These are phyloP conservation scores for Nesidiocoris tenuis DNA, from an alignment of 2,888 invertebrate species.

Conservation along the genomic window DNA sequence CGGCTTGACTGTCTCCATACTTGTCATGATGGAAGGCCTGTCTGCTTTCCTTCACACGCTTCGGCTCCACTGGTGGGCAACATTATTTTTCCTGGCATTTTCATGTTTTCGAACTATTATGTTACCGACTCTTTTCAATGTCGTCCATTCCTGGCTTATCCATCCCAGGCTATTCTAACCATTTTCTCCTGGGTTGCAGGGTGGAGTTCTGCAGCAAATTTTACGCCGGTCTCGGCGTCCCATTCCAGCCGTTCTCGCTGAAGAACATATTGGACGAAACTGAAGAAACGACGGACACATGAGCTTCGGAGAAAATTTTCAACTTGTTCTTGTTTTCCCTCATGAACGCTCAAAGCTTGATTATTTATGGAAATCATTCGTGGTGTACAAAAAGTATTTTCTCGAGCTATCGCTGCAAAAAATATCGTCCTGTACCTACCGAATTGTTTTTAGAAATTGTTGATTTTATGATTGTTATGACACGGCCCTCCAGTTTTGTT, in stretches of 20 bases:
- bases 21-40: conserved; percentile 87
- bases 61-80: conserved; percentile 73
- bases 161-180: too few relatives aligned
- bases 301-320: not conserved
- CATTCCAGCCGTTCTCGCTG: conserved; percentile 69
- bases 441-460: too few relatives aligned
- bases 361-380: not conserved
- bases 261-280: conserved; percentile 58
- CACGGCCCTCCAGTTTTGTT: not conserved
- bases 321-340: not conserved
- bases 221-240: conserved; percentile 65
- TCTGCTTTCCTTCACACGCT: conserved; percentile 88
- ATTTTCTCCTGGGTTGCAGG: conserved; percentile 60
- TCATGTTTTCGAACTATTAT: not conserved
- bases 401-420: too few relatives aligned
- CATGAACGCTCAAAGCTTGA: not conserved
- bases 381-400: not conserved
- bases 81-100: not conserved
- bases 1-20: conserved; percentile 74
- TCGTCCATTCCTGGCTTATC: too few relatives aligned
- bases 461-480: not conserved
- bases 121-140: not conserved
- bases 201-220: conserved; percentile 77
- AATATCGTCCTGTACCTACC: too few relatives aligned
- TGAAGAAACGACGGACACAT: conserved; percentile 31